Base-by-base conservation (phyloP, 2,888 invertebrate genomes). In the Cyclophora punctaria region DNA sequence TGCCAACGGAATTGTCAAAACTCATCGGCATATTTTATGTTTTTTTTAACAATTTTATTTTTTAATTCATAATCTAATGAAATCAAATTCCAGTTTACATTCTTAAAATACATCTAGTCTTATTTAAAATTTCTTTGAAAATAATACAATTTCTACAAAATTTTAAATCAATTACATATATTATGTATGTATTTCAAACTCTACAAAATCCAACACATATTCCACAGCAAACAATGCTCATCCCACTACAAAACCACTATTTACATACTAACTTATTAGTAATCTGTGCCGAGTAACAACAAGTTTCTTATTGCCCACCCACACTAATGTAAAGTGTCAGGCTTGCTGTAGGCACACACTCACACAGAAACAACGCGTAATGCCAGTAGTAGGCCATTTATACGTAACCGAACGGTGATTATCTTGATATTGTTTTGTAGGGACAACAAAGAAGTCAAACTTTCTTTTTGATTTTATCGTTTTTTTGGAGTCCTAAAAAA, bases 331-430 rank as follows among this genome's bases (percentile, higher is more conserved):
- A 46, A 44, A 50, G 50, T 55, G 55, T 53, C 55, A 57, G 57
- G 48, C 53, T 45, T 47, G 47, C 34, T 55, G 47, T 52, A 47
- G 47, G 44, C 48, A 43, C 7, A 45, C 60, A 69, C 78, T 46
- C 80, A 73, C 77, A 85, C 85, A 71, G 34, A 35, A 35, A 49
- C 63, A 64, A 2, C 61, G 86, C 83, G 87, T 86, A 86, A 85
- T 73, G 72, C 85, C 85, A 78, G 87, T 80, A 79, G 85, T 75
- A 64, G 69, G 75, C 85, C 80, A 81, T 82, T 83, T 80, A 78
- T 80, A 84, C 80, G 83, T 82, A 84, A 83, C 80, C 77, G 82
- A 84, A 85, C 84, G 80, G 82, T 85, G 81, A 83, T 85, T 80
- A 86, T 84, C 77, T 73, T 79, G 77, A 81, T 79, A 81, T 77